A percentile compares a stretch with the other conserved stretches of the same genome.
These are phyloP conservation scores for Nothoprocta pentlandii DNA, from an alignment of 2,113 vertebrate genomes.

Conservation along the genomic window DNA sequence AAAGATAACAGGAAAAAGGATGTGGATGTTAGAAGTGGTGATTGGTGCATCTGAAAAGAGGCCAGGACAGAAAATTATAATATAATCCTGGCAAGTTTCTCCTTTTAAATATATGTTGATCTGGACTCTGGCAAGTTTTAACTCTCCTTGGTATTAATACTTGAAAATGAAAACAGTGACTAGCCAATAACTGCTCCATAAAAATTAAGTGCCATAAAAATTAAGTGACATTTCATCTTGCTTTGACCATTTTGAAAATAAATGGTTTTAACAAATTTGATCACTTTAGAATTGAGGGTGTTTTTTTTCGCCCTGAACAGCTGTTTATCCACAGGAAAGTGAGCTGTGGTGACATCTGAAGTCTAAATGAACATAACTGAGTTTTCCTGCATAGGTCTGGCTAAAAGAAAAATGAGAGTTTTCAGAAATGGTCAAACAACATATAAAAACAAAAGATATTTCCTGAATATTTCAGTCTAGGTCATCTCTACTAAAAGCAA, in stretches of 20 bases:
- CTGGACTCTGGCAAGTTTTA: conserved; percentile 10
- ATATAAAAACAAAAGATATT: not conserved
- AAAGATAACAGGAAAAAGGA: conserved; percentile 29
- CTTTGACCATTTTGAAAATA: conserved; percentile 12
- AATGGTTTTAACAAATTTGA: conserved; percentile 42
- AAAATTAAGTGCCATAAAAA: conserved; percentile 39
- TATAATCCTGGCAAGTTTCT: not conserved
- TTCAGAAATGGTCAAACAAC: not conserved
- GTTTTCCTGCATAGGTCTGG: not conserved
- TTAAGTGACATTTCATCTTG: conserved; percentile 20
- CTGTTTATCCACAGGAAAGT: conserved; percentile 22
- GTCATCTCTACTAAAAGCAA: not conserved
- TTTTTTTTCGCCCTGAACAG: conserved; percentile 50
- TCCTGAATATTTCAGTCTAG: not conserved
- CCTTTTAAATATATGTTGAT: not conserved
- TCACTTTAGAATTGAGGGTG: conserved; percentile 36
- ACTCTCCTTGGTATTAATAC: conserved; percentile 48
- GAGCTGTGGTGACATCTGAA: not conserved
- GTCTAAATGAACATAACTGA: conserved; percentile 3
- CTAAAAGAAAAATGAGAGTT: not conserved
- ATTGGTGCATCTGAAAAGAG: not conserved
- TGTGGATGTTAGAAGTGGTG: not conserved
- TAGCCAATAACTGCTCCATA: conserved; percentile 46
- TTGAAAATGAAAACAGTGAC: conserved; percentile 42
- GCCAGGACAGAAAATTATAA: not conserved